Base-by-base conservation (phyloP, 1,140 invertebrate species). In the Caenorhabditis brenneri region DNA sequence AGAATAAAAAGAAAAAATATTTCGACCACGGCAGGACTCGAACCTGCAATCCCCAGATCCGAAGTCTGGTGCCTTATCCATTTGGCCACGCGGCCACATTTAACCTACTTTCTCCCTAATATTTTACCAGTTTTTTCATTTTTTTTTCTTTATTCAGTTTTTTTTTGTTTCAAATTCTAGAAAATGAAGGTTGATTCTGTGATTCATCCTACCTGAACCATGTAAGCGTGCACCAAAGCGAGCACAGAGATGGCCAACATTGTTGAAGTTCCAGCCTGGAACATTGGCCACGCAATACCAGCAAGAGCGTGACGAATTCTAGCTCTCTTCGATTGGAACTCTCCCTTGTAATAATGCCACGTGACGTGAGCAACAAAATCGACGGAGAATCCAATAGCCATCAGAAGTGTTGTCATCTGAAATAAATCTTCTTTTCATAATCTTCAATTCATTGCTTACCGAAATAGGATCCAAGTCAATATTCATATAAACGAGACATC, bases 191-290 rank as follows among this genome's bases (percentile, higher is more conserved):
- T n/a, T n/a, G n/a, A n/a, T n/a, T n/a, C n/a, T n/a, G n/a, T n/a
- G n/a, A n/a, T n/a, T n/a, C n/a, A 29, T 9, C 36, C 46, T 42
- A 74, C 65, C 39, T 91, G 87, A 22, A 92, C 88, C 82, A 98
- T 97, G 89, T 97, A 98, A 85, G 96, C 97, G 65, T 96, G 95
- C 0, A 96, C 96, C 31, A 97, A 92, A 5, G 95, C 92, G 0
- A 99, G 91, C 0, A 96, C 95, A 0, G 95, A 92, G 12, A 98
- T 94, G 65, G 96, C 96, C 0, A 98, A 91, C 29, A 98, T 95
- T 0, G 97, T 98, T 7, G 96, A 97, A 0, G 95, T 92, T 0
- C 96, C 96, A 16, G 96, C 96, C 92, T 98, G 96, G n/a, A 97
- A 93, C 84, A 98, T 97, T 0, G 97, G 97, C 33, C 97, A 92